Base-by-base conservation (phyloP, 2,113 vertebrate species). In the Gymnocephalus cernua region DNA sequence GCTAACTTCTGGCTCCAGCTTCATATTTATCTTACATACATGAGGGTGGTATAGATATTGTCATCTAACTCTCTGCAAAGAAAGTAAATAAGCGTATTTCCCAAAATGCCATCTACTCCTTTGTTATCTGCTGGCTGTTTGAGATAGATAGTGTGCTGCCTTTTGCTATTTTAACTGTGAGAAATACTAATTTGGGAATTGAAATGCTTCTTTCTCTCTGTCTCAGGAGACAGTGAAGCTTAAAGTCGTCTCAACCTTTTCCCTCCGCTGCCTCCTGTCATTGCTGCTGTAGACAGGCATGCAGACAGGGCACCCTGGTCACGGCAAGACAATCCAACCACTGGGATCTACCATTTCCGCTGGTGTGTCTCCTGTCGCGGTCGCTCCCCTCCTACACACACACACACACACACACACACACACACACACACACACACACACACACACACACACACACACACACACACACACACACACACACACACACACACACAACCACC, bases 301-400 rank as follows among this genome's bases (percentile, higher is more conserved):
- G 77, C 78, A 86, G 85, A 90, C 89, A 74, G 64, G 74, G 82
- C 64, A 68, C 68, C 74, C 74, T 68, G 77, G 82, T 86, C 86
- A 87, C 59, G 51, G 57, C 66, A 44, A 58, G 27, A 57, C 72
- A 21, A 54, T 19, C 62, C 69, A 54, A 87, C 82, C 70, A 6
- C 82, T 80, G 81, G 76, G 85, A 80, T 92, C 83, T 79, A 80
- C 77, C 77, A 80, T 92, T 92, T 92, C 88, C 83, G 59, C 77
- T 88, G 76, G 65, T 32, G 82, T 74, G 86, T 85, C 87, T 91
- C 58, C 81, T 80, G 83, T 85, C 62, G 48, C 61, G 45, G 81
- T 75, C 15, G 44, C 77, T 79, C 68, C 38, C 67, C 82, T 69
- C 64, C 75, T 57, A 53, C 74, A 71, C 74, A 67, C 82, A 83